These are phyloP conservation scores for Hecatera dysodea DNA, from an alignment of 2,888 invertebrate genomes.

Conservation along the genomic window DNA sequence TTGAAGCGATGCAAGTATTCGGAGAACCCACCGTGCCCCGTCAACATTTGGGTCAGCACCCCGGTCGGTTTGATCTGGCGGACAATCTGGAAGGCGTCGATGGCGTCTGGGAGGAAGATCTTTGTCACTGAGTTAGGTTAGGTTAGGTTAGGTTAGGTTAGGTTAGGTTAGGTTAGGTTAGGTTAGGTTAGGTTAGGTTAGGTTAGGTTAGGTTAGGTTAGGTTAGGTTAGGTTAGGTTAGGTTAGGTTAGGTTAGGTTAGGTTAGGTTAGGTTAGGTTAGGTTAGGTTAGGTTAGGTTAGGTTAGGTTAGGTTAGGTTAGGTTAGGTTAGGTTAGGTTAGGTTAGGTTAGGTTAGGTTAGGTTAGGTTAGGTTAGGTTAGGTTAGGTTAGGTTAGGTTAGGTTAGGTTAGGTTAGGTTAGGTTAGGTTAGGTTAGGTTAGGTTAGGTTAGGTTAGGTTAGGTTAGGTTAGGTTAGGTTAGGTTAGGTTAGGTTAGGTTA, in stretches of 20 bases:
- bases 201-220: conserved; percentile 55
- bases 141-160: conserved; percentile 48
- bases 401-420: no score
- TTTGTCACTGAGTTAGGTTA: conserved; percentile 62
- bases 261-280: conserved; percentile 50
- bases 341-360: conserved; percentile 63
- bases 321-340: conserved; percentile 58
- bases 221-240: conserved; percentile 55
- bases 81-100: no score
- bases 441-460: no score
- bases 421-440: no score
- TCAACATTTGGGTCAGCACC: no score
- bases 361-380: conserved; percentile 47
- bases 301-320: conserved; percentile 49
- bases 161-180: conserved; percentile 54
- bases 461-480: no score
- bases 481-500: no score
- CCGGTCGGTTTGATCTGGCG: conserved; percentile 58
- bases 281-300: conserved; percentile 49
- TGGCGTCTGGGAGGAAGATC: no score
- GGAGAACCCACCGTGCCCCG: no score
- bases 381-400: no score
- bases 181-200: conserved; percentile 54
- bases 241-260: conserved; percentile 53
- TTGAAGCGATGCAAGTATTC: no score